These are phyloP conservation scores for Drosophila formosana DNA, from an alignment of 2,888 invertebrate species.

Conservation along the genomic window DNA sequence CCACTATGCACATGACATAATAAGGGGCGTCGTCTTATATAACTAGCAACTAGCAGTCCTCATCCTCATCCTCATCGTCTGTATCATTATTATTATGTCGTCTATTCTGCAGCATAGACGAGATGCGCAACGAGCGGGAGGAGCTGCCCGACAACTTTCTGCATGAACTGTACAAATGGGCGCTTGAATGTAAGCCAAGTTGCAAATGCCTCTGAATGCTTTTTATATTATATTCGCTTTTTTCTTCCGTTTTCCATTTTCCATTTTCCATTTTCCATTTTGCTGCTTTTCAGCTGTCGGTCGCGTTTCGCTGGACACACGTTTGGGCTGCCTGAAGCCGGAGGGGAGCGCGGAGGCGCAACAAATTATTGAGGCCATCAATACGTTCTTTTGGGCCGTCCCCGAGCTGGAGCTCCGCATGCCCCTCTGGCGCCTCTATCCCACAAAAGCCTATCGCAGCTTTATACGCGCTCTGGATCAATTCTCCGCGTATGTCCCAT, in stretches of 20 bases:
- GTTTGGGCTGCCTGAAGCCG: constrained; percentile 90
- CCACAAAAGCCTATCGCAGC: constrained; percentile 89
- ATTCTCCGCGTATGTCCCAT: constrained; percentile 88
- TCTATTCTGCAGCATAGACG: constrained; percentile 87
- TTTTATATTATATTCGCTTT: neutral
- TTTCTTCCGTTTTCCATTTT: neutral
- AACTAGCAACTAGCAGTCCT: too few species aligned
- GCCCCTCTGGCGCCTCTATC: constrained; percentile 90
- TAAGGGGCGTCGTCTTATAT: constrained; percentile 28
- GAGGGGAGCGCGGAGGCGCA: constrained; percentile 88
- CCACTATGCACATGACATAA: constrained; percentile 12
- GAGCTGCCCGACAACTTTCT: constrained; percentile 93
- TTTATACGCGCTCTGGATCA: constrained; percentile 90
- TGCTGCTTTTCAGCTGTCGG: constrained; percentile 88
- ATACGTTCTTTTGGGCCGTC: constrained; percentile 91
- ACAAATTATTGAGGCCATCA: constrained; percentile 91
- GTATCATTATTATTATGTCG: neutral
- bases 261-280: neutral
- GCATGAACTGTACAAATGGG: constrained; percentile 96
- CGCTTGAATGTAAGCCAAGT: constrained; percentile 92
- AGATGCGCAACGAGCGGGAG: constrained; percentile 87
- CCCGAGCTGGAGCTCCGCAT: constrained; percentile 91
- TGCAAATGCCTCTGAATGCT: constrained; percentile 2
- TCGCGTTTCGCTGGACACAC: constrained; percentile 92
- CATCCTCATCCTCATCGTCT: constrained; percentile 19